Evolutionary conservation across 2,797 vertebrate genomes (phyloP).

Genomic region (Halcyon chelicuti): DNA sequence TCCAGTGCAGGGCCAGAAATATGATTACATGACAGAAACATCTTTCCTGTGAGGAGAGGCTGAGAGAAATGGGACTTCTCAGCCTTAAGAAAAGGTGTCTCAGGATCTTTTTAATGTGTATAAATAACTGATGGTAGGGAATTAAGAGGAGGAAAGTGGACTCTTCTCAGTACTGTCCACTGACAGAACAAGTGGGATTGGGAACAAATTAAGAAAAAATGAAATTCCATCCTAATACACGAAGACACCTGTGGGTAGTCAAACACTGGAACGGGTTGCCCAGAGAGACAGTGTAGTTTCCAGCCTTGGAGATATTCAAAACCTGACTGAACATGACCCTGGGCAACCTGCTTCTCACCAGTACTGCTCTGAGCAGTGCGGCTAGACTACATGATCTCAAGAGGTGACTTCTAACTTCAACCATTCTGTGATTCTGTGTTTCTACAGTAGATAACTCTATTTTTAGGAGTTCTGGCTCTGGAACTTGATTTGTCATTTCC

Average conservation of each 20-base stretch:
- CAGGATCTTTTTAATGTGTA: neutral
- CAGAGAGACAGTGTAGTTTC: neutral
- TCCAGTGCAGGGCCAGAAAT: neutral
- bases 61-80: neutral
- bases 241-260: neutral
- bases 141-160: neutral
- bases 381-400: neutral
- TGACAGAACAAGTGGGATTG: neutral
- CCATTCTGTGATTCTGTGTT: neutral
- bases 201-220: neutral
- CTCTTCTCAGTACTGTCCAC: neutral
- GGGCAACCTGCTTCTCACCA: neutral
- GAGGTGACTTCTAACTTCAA: neutral
- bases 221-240: neutral
- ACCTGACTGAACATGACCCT: neutral
- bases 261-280: neutral
- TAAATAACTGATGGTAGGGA: neutral
- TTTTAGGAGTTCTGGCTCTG: neutral
- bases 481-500: neutral
- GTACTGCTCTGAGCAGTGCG: neutral
- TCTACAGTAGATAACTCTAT: neutral
- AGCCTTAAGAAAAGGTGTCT: neutral
- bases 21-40: neutral
- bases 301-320: neutral
- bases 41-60: neutral